A percentile compares a stretch with the other conserved stretches of the same genome.
Evolutionary conservation across 2,797 vertebrate species (phyloP).

Genomic region (Pangasius djambal): DNA sequence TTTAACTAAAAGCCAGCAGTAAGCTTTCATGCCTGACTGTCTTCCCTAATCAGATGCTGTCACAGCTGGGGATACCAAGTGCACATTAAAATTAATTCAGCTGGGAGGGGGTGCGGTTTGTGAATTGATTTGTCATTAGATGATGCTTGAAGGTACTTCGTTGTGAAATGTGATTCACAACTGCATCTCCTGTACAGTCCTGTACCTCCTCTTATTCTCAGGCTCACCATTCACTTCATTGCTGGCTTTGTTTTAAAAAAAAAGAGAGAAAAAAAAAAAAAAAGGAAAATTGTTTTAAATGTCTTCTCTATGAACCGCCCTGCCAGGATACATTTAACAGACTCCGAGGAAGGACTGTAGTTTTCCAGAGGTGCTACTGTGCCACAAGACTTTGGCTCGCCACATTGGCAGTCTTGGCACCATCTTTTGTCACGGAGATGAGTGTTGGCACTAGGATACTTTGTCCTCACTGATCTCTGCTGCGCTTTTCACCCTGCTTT

Average conservation of each 20-base stretch:
- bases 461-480: slow-evolving; percentile 48
- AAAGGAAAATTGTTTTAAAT: background rate
- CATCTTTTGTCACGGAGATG: slow-evolving; percentile 32
- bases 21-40: slow-evolving; percentile 24
- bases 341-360: slow-evolving; percentile 24
- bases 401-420: slow-evolving; percentile 41
- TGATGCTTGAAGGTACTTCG: slow-evolving; percentile 20
- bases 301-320: slow-evolving; percentile 49
- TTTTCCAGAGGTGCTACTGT: slow-evolving; percentile 24
- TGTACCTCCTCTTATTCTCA: slow-evolving; percentile 30
- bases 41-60: slow-evolving; percentile 35
- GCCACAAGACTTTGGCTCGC: slow-evolving; percentile 33
- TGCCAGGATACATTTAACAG: slow-evolving; percentile 59
- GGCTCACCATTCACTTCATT: background rate
- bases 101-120: background rate
- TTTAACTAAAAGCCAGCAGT: slow-evolving; percentile 20
- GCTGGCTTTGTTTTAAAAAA: slow-evolving; percentile 45
- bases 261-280: slow-evolving; percentile 43
- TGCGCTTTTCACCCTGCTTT: background rate
- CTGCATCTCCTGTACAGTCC: background rate
- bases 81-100: slow-evolving; percentile 24
- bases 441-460: slow-evolving; percentile 45
- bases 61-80: slow-evolving; percentile 23
- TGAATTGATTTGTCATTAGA: slow-evolving; percentile 33
- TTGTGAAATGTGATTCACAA: slow-evolving; percentile 26